phyloP scores from a whole-genome alignment of 2,113 vertebrate genomes.

The Forbesichthys agassizii region DNA sequence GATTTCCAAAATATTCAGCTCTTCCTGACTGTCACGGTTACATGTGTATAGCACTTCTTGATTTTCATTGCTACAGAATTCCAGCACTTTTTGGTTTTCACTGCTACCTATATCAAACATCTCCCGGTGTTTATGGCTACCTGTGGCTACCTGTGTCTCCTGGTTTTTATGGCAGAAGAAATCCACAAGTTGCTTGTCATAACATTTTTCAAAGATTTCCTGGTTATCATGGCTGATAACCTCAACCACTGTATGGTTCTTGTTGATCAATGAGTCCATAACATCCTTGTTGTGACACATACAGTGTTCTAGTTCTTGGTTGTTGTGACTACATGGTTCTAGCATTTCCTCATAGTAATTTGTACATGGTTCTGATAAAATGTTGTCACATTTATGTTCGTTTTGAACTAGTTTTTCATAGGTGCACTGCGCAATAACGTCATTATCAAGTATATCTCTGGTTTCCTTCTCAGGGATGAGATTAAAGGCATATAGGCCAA shows the following conservation, averaged over 20 bases:
- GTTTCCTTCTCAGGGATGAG: slow-evolving; percentile 65
- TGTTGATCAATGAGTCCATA: slow-evolving; percentile 2
- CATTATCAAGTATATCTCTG: slow-evolving; percentile 52
- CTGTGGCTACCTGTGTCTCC: slow-evolving; percentile 21
- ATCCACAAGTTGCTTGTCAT: neutral
- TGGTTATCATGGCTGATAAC: slow-evolving; percentile 46
- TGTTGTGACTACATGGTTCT: slow-evolving; percentile 25
- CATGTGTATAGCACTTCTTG: slow-evolving; percentile 1
- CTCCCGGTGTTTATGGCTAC: neutral
- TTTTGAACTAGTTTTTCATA: slow-evolving; percentile 32
- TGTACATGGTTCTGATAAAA: slow-evolving; percentile 28
- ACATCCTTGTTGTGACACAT: neutral
- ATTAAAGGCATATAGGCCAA: slow-evolving; percentile 71
- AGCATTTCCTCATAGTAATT: slow-evolving; percentile 57
- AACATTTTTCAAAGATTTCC: slow-evolving; percentile 50
- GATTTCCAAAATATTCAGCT: slow-evolving; percentile 26
- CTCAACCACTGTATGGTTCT: slow-evolving; percentile 43
- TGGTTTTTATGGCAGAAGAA: slow-evolving; percentile 26
- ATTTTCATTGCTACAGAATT: slow-evolving; percentile 11
- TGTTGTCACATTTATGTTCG: slow-evolving; percentile 36
- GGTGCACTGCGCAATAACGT: slow-evolving; percentile 20
- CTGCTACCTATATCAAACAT: slow-evolving; percentile 2
- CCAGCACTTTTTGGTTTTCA: slow-evolving; percentile 37
- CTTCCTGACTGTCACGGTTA: slow-evolving; percentile 54
- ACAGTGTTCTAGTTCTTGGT: slow-evolving; percentile 30